Evolutionary conservation across 2,113 vertebrate genomes (phyloP), one percentile per base, ranked within the genome.

Genomic region (Eptesicus fuscus): DNA sequence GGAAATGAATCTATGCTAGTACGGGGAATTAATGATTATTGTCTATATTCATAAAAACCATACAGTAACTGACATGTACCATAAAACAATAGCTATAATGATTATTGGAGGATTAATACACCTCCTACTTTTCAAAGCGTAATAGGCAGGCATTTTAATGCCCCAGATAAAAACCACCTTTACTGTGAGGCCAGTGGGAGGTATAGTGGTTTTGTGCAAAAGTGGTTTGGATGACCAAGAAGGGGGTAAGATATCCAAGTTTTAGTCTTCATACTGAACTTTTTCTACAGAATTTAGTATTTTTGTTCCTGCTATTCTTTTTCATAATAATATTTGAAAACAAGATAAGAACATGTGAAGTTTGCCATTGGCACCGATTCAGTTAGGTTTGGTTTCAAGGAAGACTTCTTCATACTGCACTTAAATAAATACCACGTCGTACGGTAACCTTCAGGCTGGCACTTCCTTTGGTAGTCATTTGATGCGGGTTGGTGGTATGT

Each of bases 1-100:
- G 77, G 83, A 88, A 95, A 93, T 78, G 53, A 91, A 56, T 95
- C 63, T 80, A 1, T 69, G 47, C 12, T 23, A 9, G 77, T 40
- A 16, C 5, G 25, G 69, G 63, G 77, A 65, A 79, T 92, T 69
- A 84, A 76, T 93, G 61, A 94, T 91, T 87, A 88, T 85, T 92
- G 23, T 90, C 80, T 80, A 1, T 92, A 90, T 78, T 95, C 78
- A 78, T 85, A 93, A 95, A 96, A 82, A 61, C 20, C 35, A 94
- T 80, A 82, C 10, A 67, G 23, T 86, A 83, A 79, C 40, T 90
- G 44, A 90, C 63, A 49, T 79, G 49, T 71, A 65, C 47, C 49
- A 30, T 61, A 83, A 88, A 88, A 51, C 90, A 85, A 10, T 65
- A 90, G 63, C 76, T 91, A 0, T 63, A 61, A 71, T 85, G 30